Conservation (phyloP, 2,113 vertebrate species). For the Coptodon rendalli region DNA sequence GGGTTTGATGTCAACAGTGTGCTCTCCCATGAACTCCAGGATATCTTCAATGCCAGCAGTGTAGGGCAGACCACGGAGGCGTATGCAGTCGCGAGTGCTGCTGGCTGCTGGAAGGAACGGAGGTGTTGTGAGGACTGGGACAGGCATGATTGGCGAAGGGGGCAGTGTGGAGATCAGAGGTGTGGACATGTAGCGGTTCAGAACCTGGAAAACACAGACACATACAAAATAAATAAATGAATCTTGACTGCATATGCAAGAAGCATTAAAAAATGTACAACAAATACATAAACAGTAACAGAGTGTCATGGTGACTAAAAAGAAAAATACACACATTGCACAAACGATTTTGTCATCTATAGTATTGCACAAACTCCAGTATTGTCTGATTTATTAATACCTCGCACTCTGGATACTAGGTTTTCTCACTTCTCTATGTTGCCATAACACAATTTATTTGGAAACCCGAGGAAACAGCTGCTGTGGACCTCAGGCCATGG, state of each 20-base stretch:
- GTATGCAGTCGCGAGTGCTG: slow-evolving; percentile 82
- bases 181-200: slow-evolving; percentile 91
- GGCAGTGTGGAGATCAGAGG: slow-evolving; percentile 88
- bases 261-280: not conserved
- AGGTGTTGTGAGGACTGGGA: slow-evolving; percentile 79
- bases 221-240: not conserved
- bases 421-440: not conserved
- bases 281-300: not conserved
- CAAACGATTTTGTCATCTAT: not conserved
- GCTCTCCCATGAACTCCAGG: slow-evolving; percentile 90
- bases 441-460: not conserved
- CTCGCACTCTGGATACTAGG: not conserved
- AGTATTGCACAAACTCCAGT: not conserved
- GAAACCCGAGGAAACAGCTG: not conserved
- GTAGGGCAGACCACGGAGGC: slow-evolving; percentile 90
- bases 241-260: not conserved
- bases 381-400: not conserved
- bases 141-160: slow-evolving; percentile 78
- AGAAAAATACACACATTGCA: not conserved
- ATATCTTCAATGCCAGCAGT: slow-evolving; percentile 93
- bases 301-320: not conserved
- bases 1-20: slow-evolving; percentile 89
- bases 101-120: slow-evolving; percentile 79
- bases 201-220: slow-evolving; percentile 71
- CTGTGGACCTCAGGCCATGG: not conserved